Evolutionary conservation across 64 coral and sea anemone genomes (phyloP), one percentile per base, ranked within the genome.

Genomic region (Acropora yongei): DNA sequence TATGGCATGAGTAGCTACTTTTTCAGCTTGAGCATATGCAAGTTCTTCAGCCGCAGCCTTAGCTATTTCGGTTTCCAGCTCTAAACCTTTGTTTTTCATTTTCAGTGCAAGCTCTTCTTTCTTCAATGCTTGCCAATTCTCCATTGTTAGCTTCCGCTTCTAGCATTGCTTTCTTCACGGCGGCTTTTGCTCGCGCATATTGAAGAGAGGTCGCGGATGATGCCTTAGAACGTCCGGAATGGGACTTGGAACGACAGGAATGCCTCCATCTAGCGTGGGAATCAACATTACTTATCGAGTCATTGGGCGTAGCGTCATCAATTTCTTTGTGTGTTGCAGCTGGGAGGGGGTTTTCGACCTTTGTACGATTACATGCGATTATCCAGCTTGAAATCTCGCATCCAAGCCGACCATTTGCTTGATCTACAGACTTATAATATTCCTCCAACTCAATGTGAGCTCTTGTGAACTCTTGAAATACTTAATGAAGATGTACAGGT

Each of bases 241-340:
- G 5, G 3, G 57, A 61, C 57, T 61, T 61, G 39, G 84, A 19
- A 41, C 3, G 41, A 40, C 13, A n/a, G 41, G 13, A 67, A 30
- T 16, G 20, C 2, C 41, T 67, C 44, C 44, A 13, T 8, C 67
- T 69, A 1, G 67, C n/a, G 11, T 6, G 67, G n/a, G 67, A 69
- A 19, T 41, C 61, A 30, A 72, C 84, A 19, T 87, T 87, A 74
- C 84, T 87, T 6, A 50, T 51, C 4, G 84, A 87, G 44, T 87
- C 83, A 69, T 87, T 44, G 66, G 83, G 83, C 68, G 66, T 43
- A 49, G 74, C 18, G n/a, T 50, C 46, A 49, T n/a, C 16, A 81
- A 47, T 49, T 81, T 18, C 18, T 50, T 8, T 7, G 48, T 44
- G 49, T 47, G 48, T 71, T 61, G 44, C 14, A 20, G 66, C 63